Evolutionary conservation across 2,797 vertebrate genomes (phyloP).

Genomic region (Pangasius krempfi): DNA sequence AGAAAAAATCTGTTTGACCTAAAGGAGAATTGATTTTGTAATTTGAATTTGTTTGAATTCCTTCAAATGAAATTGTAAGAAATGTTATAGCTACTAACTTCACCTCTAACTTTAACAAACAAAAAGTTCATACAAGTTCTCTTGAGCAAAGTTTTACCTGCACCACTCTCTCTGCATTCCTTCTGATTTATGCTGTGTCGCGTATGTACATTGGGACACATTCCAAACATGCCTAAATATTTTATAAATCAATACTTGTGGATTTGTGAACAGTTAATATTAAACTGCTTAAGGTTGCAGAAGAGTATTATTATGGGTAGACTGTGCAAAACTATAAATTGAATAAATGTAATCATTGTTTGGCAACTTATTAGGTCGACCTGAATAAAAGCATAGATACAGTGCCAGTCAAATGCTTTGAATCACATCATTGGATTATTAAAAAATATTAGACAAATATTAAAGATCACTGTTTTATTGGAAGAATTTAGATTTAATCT

Average conservation of each 20-base stretch:
- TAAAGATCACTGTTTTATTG: background rate
- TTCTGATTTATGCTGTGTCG: background rate
- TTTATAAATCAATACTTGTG: background rate
- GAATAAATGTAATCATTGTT: background rate
- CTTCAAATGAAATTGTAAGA: background rate
- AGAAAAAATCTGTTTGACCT: no score
- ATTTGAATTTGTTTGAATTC: background rate
- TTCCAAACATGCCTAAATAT: constrained; percentile 1
- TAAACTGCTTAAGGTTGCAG: background rate
- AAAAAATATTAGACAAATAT: background rate
- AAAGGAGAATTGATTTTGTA: no score
- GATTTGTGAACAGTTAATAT: background rate
- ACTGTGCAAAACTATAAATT: background rate
- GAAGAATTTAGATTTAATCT: background rate
- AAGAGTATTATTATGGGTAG: background rate
- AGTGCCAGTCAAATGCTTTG: background rate
- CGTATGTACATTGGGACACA: background rate
- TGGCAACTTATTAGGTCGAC: background rate
- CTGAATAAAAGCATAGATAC: background rate
- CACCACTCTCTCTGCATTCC: background rate
- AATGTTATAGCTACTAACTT: background rate
- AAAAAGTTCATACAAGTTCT: background rate
- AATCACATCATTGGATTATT: background rate
- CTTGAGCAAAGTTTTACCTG: no score
- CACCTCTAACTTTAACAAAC: background rate